phyloP scores from a whole-genome alignment of 1,140 invertebrate species.

The Drosophila eugracilis region DNA sequence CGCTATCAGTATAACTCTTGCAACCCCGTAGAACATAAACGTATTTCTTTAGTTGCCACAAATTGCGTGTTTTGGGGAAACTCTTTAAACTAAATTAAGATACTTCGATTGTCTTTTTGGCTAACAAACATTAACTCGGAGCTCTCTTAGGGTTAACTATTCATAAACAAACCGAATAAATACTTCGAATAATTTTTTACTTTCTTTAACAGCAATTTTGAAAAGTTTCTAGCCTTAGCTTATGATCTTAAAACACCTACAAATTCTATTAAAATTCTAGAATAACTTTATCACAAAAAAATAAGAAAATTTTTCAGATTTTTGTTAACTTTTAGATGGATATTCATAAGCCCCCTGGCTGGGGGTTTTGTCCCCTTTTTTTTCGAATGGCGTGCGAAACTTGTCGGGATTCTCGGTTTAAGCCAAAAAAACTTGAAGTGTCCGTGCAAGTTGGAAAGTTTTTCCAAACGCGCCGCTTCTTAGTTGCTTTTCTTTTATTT shows the following conservation, averaged over 20 bases:
- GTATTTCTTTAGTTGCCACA: not conserved
- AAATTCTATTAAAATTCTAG: too few relatives aligned
- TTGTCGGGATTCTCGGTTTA: conserved; percentile 22
- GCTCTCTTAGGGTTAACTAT: too few relatives aligned
- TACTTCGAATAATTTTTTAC: too few relatives aligned
- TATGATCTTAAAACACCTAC: too few relatives aligned
- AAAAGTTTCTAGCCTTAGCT: too few relatives aligned
- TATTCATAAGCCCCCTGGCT: not conserved
- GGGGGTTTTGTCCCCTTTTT: not conserved
- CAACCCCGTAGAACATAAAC: not conserved
- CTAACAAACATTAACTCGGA: not conserved
- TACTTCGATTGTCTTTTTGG: not conserved
- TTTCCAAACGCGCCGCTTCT: conserved; percentile 12
- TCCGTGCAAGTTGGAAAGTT: conserved; percentile 43
- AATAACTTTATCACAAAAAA: too few relatives aligned
- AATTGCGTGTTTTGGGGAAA: conserved; percentile 16
- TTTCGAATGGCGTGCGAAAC: conserved; percentile 35
- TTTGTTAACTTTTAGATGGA: not conserved
- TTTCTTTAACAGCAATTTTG: too few relatives aligned
- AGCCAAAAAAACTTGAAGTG: conserved; percentile 51
- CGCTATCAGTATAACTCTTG: conserved; percentile 27
- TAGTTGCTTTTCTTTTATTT: conserved; percentile 22
- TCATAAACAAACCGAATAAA: too few relatives aligned
- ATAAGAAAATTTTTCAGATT: too few relatives aligned
- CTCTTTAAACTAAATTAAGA: conserved; percentile 17